phyloP scores from a whole-genome alignment of 2,113 vertebrate genomes.

The Lontra canadensis region DNA sequence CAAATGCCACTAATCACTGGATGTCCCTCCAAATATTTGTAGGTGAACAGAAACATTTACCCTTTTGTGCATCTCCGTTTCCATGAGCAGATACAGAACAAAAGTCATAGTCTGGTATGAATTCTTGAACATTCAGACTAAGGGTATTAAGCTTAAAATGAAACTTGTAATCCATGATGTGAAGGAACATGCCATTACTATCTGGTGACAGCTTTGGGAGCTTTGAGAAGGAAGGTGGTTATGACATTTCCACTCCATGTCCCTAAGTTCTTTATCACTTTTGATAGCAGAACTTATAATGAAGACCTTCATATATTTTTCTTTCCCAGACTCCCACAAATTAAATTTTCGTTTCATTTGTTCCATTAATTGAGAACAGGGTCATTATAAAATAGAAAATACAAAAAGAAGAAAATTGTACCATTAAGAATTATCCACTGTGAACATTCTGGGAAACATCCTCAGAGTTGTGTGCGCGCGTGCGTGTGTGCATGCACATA shows the following conservation, averaged over 20 bases:
- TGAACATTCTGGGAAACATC: neutral
- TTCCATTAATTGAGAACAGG: neutral
- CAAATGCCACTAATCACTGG: neutral
- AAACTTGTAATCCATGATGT: neutral
- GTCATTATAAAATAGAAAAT: slow-evolving; percentile 19
- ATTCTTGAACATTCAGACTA: neutral
- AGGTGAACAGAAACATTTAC: neutral
- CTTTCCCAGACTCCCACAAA: neutral
- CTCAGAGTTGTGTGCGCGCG: neutral
- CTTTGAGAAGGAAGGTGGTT: neutral
- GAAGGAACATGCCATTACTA: neutral
- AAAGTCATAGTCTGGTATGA: neutral
- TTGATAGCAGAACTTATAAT: neutral
- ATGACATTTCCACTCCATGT: neutral
- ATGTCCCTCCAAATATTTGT: neutral
- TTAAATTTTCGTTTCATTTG: neutral
- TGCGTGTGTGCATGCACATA: neutral
- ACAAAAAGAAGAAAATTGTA: neutral
- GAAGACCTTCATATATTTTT: neutral
- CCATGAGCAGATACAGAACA: neutral
- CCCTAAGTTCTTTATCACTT: neutral
- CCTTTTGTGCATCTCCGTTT: neutral
- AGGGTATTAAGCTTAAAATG: neutral
- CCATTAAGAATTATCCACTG: neutral
- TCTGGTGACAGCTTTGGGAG: neutral